Base-by-base conservation (phyloP, 1,140 invertebrate species). In the Leptonema lineaticorne region DNA sequence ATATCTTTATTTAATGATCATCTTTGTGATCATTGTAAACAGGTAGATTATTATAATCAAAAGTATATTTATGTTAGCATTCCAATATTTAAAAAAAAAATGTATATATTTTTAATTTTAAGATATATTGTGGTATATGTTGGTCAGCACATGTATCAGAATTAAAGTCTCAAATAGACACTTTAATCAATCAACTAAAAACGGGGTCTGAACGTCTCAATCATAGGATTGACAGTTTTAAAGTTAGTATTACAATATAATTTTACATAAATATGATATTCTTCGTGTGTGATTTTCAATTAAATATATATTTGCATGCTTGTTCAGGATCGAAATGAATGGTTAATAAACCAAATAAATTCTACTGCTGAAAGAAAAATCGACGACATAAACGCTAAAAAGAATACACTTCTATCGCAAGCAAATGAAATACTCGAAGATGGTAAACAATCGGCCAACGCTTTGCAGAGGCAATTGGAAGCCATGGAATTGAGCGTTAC, bases 51-150 rank as follows among this genome's bases (percentile, higher is more conserved):
- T 29, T 45, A 59, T 57, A 33, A 53, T 28, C 8, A n/a, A n/a
- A n/a, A n/a, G n/a, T n/a, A n/a, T n/a, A n/a, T n/a, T 33, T 33
- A 33, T 5, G 30, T 33, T 33, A 33, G 30, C 5, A 33, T 33
- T 3, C 48, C 24, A 53, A 53, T 20, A 53, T 24, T 4, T 6
- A 48, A 64, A 56, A 48, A 7, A 26, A 7, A 7, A 68, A 46
- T 16, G 28, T 16, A 29, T 29, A 9, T 8, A 68, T 71, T 63
- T 48, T 29, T 27, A 16, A 66, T 68, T 73, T 71, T 45, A 72
- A 86, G 84, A 82, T 80, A 68, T 86, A 85, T 72, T 87, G 85
- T 73, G 74, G 75, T 33, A 75, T 85, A 11, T 87, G 86, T 71
- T 85, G 83, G 82, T 77, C 78, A 3, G 78, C 79, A 37, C 85